These are phyloP conservation scores for Hydroisotoma schaefferi DNA, from an alignment of 2,888 invertebrate species.

Conservation along the genomic window DNA sequence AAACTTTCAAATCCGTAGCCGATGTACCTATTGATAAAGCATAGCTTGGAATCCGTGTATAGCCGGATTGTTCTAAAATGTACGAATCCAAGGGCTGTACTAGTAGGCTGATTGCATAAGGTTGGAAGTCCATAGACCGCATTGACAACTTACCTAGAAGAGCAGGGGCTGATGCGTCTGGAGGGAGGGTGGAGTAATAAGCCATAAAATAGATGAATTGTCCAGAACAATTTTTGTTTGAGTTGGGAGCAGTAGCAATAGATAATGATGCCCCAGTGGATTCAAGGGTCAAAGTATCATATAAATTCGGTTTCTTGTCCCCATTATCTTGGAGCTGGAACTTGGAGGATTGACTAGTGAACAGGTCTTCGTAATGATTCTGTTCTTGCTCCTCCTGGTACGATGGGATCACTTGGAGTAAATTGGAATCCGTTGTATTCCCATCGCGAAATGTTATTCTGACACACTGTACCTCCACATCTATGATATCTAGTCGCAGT, in stretches of 20 bases:
- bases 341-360: conserved; percentile 18
- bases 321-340: conserved; percentile 18
- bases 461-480: conserved; percentile 44
- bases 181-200: conserved; percentile 32
- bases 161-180: background rate
- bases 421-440: conserved; percentile 47
- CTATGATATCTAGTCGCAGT: conserved; percentile 40
- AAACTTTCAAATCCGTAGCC: no score
- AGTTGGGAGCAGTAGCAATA: conserved; percentile 41
- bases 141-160: conserved; percentile 20
- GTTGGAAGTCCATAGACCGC: no score
- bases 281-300: conserved; percentile 33
- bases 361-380: conserved; percentile 24
- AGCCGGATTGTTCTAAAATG: no score
- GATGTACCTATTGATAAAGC: no score
- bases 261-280: conserved; percentile 45
- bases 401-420: conserved; percentile 44
- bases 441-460: conserved; percentile 46
- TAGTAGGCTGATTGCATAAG: no score
- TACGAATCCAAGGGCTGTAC: no score
- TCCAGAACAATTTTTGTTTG: conserved; percentile 39
- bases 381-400: conserved; percentile 34
- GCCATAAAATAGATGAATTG: conserved; percentile 47
- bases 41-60: no score
- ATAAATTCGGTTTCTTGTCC: conserved; percentile 15